These are phyloP conservation scores for Ranitomeya variabilis DNA, from an alignment of 2,113 vertebrate genomes.

Conservation along the genomic window DNA sequence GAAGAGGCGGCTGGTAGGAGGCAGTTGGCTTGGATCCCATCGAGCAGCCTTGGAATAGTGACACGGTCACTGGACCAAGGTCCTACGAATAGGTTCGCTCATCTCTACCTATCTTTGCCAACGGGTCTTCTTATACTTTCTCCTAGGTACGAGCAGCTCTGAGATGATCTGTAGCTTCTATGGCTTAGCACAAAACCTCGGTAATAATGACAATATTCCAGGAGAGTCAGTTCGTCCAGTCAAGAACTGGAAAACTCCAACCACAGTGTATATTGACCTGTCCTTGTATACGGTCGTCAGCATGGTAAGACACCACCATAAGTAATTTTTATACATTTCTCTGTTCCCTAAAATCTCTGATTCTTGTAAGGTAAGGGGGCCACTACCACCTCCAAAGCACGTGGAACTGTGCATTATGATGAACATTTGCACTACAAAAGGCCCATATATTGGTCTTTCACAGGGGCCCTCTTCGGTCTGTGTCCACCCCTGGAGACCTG, in stretches of 20 bases:
- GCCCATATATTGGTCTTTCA: no score
- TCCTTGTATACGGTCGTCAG: background rate
- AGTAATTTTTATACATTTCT: background rate
- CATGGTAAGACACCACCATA: constrained; percentile 11
- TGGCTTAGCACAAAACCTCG: background rate
- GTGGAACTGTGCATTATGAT: no score
- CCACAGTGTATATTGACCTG: constrained; percentile 17
- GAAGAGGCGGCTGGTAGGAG: no score
- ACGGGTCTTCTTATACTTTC: background rate
- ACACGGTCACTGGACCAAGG: no score
- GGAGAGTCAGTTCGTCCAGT: constrained; percentile 25
- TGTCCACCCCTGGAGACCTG: no score
- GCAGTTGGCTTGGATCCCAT: no score
- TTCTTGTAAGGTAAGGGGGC: no score
- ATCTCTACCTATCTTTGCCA: background rate
- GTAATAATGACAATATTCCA: background rate
- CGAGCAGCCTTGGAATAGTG: no score
- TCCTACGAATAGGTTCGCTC: no score
- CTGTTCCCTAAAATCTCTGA: background rate
- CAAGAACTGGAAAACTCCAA: constrained; percentile 16
- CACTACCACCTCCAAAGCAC: no score
- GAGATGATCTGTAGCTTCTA: background rate
- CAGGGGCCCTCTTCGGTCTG: no score
- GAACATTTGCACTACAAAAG: no score
- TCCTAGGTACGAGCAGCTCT: background rate